phyloP scores from a whole-genome alignment of 2,113 vertebrate species.

The Antigone vipio region DNA sequence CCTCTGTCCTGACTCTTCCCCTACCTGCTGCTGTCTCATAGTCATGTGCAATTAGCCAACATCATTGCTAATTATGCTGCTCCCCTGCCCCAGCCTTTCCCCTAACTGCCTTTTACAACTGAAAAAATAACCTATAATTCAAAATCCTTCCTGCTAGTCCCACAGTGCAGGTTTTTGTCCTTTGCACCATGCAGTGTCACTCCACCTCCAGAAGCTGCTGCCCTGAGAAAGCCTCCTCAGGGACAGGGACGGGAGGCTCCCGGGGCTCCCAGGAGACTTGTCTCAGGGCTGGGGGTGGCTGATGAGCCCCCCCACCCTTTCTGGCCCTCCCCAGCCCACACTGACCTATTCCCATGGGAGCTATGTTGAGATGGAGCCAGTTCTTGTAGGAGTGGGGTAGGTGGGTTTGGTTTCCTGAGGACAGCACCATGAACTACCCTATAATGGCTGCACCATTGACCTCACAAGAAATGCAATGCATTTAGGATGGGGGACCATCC shows the following conservation, averaged over 20 bases:
- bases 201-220: not conserved
- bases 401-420: not conserved
- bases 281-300: not conserved
- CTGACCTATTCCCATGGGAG: not conserved
- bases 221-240: not conserved
- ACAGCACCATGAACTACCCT: not conserved
- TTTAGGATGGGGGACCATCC: not conserved
- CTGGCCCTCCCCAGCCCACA: not conserved
- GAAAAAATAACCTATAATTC: not conserved
- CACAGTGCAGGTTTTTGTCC: not conserved
- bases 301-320: not conserved
- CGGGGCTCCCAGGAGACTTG: not conserved
- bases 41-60: not conserved
- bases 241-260: not conserved
- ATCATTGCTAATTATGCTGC: not conserved
- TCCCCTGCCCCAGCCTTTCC: not conserved
- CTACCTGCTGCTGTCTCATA: not conserved
- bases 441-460: not conserved
- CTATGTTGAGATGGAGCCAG: not conserved
- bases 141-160: not conserved
- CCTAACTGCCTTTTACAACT: not conserved
- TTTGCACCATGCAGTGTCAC: rapidly evolving
- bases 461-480: not conserved
- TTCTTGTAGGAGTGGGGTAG: not conserved
- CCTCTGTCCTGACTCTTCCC: not conserved